Conservation (phyloP, 2,888 invertebrate species). For the Halocaridina rubra region DNA sequence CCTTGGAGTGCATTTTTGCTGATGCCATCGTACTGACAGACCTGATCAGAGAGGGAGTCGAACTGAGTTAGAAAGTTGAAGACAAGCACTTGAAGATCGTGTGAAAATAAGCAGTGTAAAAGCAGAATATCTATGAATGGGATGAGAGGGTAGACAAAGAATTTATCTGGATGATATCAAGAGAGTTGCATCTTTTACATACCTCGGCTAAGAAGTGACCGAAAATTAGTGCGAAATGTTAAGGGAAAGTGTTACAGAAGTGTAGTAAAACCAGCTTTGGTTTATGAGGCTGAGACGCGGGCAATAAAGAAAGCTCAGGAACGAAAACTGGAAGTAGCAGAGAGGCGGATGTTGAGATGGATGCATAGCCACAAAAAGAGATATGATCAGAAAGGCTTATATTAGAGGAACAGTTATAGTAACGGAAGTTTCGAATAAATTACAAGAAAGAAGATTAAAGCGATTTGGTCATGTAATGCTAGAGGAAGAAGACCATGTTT, state of each 20-base stretch:
- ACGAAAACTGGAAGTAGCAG: no score
- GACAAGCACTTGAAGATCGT: not conserved
- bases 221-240: not conserved
- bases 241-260: not conserved
- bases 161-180: not conserved
- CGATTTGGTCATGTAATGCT: not conserved
- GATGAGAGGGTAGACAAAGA: no score
- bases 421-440: no score
- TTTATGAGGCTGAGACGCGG: not conserved
- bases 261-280: not conserved
- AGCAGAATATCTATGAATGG: no score
- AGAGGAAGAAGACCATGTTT: not conserved
- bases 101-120: no score
- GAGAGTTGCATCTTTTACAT: not conserved
- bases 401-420: no score
- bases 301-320: not conserved
- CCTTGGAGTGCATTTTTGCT: no score
- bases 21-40: no score
- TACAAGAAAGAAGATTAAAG: not conserved
- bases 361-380: no score
- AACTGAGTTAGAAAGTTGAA: not conserved
- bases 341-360: no score
- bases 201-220: no score
- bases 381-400: no score
- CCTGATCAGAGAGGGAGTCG: not conserved